Percentiles rank a stretch among this genome's conserved stretches.
phyloP scores from a whole-genome alignment of 1,140 invertebrate genomes.

The Drosophila pseudoobscura region DNA sequence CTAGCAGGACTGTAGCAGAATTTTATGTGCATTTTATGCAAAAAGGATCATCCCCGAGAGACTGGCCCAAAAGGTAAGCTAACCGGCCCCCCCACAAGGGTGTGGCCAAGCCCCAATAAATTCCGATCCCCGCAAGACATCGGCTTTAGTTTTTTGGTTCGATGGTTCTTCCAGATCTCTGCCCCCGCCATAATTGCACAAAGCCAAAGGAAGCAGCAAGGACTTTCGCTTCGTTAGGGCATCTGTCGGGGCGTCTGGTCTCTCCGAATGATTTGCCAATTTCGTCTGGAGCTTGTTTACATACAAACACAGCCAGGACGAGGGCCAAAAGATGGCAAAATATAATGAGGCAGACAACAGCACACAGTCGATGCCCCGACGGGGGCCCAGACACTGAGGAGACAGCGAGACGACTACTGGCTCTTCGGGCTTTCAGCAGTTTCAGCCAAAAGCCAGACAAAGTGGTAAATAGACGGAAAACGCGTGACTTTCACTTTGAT shows the following conservation, averaged over 20 bases:
- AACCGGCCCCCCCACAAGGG: neutral
- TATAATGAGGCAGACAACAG: conserved; percentile 71
- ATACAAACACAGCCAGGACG: conserved; percentile 64
- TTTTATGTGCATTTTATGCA: conserved; percentile 61
- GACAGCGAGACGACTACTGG: conserved; percentile 21
- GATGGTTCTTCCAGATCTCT: neutral
- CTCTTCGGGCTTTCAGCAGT: conserved; percentile 28
- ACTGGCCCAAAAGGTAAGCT: neutral
- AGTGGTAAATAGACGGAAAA: conserved; percentile 73
- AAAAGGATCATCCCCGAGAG: neutral
- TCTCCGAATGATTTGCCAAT: conserved; percentile 62
- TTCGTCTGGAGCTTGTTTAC: conserved; percentile 62
- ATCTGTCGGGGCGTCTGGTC: conserved; percentile 28
- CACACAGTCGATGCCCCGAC: conserved; percentile 7
- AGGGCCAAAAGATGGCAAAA: conserved; percentile 37
- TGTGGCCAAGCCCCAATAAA: conserved; percentile 1
- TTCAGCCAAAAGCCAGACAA: conserved; percentile 53
- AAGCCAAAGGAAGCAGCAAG: conserved; percentile 52
- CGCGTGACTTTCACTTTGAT: conserved; percentile 77
- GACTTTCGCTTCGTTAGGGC: conserved; percentile 50
- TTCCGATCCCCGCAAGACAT: neutral
- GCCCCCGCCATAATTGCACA: conserved; percentile 53
- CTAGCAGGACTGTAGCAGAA: conserved; percentile 27
- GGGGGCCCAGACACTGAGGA: conserved; percentile 17
- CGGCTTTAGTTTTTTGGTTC: too few relatives aligned